These are phyloP conservation scores for Campylomormyrus tamandua DNA, from an alignment of 2,113 vertebrate species.

Conservation along the genomic window DNA sequence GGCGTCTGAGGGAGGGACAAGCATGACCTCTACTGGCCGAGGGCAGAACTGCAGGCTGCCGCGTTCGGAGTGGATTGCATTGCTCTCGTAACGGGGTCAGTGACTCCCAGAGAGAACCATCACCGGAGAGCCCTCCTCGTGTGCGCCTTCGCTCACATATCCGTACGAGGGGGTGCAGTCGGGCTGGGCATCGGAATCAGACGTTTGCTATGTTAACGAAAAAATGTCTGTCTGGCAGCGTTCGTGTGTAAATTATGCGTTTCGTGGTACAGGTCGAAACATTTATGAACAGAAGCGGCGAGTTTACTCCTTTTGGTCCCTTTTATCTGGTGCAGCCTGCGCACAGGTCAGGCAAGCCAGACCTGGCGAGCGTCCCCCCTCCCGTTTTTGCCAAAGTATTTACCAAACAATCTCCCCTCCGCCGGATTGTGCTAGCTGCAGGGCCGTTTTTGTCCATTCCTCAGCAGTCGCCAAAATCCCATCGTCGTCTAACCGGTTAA, in stretches of 20 bases:
- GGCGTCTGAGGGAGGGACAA: conserved; percentile 33
- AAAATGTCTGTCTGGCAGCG: conserved; percentile 25
- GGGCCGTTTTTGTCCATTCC: neutral
- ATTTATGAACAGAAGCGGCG: conserved; percentile 61
- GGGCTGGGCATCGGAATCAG: conserved; percentile 29
- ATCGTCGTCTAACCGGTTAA: neutral
- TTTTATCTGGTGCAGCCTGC: neutral
- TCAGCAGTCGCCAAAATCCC: neutral
- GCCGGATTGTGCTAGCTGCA: neutral
- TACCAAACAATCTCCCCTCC: neutral
- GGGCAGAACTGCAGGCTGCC: conserved; percentile 41
- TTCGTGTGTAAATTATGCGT: conserved; percentile 45
- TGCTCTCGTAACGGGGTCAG: conserved; percentile 59
- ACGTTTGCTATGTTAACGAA: conserved; percentile 16
- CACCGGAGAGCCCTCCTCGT: conserved; percentile 38
- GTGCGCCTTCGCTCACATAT: conserved; percentile 34
- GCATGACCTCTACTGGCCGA: conserved; percentile 74
- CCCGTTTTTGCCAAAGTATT: neutral
- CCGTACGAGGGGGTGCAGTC: conserved; percentile 26
- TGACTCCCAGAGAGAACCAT: conserved; percentile 40
- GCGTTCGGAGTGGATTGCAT: conserved; percentile 38
- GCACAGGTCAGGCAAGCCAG: neutral
- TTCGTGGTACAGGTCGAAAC: conserved; percentile 55
- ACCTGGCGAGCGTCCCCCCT: neutral
- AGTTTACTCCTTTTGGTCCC: conserved; percentile 54